These are phyloP conservation scores for Astreopora myriophthalma DNA, from an alignment of 64 coral and sea anemone genomes.

Conservation along the genomic window DNA sequence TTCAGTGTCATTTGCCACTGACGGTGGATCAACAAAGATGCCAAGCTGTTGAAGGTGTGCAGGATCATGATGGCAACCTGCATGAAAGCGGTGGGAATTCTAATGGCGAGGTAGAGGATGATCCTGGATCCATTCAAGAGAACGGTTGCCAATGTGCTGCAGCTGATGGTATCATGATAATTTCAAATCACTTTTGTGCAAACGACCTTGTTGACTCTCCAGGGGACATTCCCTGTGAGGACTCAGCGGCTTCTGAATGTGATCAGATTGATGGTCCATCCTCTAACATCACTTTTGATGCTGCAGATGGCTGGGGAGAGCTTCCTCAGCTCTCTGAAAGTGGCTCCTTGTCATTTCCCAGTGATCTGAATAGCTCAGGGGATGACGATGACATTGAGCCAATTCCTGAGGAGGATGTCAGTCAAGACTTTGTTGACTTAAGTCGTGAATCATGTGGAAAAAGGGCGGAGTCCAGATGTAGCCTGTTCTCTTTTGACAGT, in stretches of 20 bases:
- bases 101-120: neutral
- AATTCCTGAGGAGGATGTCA: neutral
- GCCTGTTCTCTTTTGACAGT: constrained; percentile 45
- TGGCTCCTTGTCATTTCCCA: constrained; percentile 19
- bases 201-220: neutral
- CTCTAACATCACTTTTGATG: neutral
- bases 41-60: neutral
- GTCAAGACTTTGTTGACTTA: constrained; percentile 4
- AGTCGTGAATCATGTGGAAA: neutral
- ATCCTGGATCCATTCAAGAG: neutral
- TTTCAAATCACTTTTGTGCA: constrained; percentile 65
- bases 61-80: neutral
- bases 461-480: neutral
- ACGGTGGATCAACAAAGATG: neutral
- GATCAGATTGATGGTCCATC: neutral
- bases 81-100: neutral
- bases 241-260: constrained; percentile 9
- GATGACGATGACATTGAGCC: constrained; percentile 27
- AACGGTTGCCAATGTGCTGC: constrained; percentile 20
- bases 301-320: neutral
- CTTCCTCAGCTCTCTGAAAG: constrained; percentile 32
- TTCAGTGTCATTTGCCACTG: constrained; percentile 64
- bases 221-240: neutral
- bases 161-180: constrained; percentile 88
- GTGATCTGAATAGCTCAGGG: neutral